Percentiles rank a stretch among this genome's conserved stretches.
Conservation (phyloP, 2,113 vertebrate genomes). For the Vicugna pacos region DNA sequence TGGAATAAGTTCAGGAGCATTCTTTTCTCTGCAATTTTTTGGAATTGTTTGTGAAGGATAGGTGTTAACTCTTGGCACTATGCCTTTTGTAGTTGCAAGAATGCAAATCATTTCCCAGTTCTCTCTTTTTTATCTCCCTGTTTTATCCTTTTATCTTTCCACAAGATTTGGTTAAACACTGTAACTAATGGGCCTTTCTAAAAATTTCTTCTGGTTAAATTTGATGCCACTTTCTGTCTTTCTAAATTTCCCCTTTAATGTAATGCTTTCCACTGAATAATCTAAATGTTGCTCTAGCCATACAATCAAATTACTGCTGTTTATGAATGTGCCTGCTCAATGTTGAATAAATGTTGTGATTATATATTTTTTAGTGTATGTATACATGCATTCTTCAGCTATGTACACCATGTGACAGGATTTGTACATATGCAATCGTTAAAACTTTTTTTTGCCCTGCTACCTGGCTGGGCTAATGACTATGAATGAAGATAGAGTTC, state of each 20-base stretch:
- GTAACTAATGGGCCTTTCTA: neutral
- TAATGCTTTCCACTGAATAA: neutral
- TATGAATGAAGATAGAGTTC: neutral
- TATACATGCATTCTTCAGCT: neutral
- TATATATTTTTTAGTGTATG: neutral
- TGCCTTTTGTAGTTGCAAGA: neutral
- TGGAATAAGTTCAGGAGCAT: neutral
- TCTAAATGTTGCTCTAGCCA: neutral
- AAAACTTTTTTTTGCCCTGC: neutral
- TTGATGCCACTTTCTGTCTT: neutral
- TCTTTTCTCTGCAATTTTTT: neutral
- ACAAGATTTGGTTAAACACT: neutral
- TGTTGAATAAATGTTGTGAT: neutral
- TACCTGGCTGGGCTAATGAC: neutral
- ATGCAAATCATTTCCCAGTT: neutral
- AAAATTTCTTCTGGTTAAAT: neutral
- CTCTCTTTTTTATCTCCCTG: neutral
- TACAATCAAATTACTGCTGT: neutral
- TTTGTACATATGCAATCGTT: neutral
- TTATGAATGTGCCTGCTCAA: neutral
- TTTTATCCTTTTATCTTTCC: slow-evolving; percentile 16
- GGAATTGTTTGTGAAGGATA: neutral
- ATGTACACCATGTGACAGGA: neutral
- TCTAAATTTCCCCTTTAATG: neutral
- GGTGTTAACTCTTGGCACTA: neutral